Evolutionary conservation across 2,113 vertebrate genomes (phyloP), one percentile per base, ranked within the genome.

Genomic region (Brevimyrus niger): DNA sequence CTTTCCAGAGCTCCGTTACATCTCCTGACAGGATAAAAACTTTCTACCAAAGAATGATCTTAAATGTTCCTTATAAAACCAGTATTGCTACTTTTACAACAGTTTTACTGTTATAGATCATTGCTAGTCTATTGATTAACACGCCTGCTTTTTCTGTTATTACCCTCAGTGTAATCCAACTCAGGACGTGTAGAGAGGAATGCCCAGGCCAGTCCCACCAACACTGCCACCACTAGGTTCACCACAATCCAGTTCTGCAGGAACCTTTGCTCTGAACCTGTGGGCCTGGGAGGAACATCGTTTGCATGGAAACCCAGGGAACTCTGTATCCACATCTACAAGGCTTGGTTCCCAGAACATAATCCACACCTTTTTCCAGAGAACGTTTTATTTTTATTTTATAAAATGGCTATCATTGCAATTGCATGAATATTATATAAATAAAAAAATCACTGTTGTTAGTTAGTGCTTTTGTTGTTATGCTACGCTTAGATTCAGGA

Each of bases 201-300:
- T 87, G 98, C 93, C 98, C 98, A 99, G 89, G 97, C 97, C 89
- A 98, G 90, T 15, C 97, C 97, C 91, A 97, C 97, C 88, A 99
- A 93, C 92, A 99, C 92, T 3, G 98, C 96, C 89, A 99, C 96
- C 89, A 98, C 97, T 38, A 99, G 95, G 94, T 99, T 98, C 88
- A 99, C 94, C 50, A 97, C 96, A 89, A 98, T 93, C 98, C 98
- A 99, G 0, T 98, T 97, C 90, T 97, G 94, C 87, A 99, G 96
- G 89, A 97, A 93, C 89, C 96, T 95, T 65, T 95, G 93, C 91
- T 99, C 97, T 3, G 92, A 94, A 53, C 95, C 97, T 4, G 95
- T 92, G 0, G 84, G 93, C 98, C 98, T 99, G 55, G 35, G 15
- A 17, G 85, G 48, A 31, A 47, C 13, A 51, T 27, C 10, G 48